Evolutionary conservation across 2,797 vertebrate species (phyloP).

Genomic region (Siniperca obscura): DNA sequence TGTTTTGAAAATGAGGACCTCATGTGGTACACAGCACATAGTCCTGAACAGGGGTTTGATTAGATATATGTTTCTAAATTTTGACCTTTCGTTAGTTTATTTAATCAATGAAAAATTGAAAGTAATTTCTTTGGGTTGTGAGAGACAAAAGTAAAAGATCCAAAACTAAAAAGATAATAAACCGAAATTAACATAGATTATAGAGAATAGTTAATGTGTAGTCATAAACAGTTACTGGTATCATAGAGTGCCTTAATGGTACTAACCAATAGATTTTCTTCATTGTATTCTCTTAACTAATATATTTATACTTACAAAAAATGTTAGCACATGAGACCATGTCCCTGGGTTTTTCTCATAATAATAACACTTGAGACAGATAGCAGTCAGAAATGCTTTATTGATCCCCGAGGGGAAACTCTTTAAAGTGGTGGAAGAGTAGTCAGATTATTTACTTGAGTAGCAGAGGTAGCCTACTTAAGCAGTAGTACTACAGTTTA

Average conservation of each 20-base stretch:
- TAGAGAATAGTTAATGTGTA: no score
- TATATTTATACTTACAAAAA: neutral
- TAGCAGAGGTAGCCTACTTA: neutral
- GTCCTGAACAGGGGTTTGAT: neutral
- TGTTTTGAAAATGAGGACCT: constrained; percentile 80
- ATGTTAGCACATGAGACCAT: neutral
- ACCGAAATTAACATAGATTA: neutral
- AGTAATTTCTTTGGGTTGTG: no score
- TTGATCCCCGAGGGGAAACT: no score
- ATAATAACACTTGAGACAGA: neutral
- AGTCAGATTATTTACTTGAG: neutral
- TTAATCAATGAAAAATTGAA: no score
- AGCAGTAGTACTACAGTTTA: neutral
- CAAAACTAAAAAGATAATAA: neutral
- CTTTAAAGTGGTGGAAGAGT: no score
- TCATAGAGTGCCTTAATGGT: no score
- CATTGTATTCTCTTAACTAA: neutral
- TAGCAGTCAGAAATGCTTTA: neutral
- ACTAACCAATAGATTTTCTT: neutral
- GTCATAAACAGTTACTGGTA: neutral
- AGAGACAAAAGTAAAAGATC: neutral
- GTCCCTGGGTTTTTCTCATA: neutral
- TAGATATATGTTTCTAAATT: neutral
- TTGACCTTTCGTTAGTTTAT: rapidly evolving
- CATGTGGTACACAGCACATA: constrained; percentile 26